Conservation (phyloP, 2,113 vertebrate species). For the Pteropus alecto region DNA sequence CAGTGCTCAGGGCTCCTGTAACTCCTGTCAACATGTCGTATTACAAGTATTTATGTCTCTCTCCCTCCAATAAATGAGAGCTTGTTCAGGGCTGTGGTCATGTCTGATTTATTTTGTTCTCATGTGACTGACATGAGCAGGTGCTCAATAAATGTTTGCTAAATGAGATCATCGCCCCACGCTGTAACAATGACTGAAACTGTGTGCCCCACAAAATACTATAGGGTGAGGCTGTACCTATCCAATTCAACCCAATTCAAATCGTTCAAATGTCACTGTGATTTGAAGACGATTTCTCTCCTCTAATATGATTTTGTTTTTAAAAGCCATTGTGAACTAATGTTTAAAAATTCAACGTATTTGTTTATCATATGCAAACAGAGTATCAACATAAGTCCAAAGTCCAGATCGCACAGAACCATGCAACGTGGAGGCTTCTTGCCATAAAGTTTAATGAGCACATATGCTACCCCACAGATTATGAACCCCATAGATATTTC, state of each 20-base stretch:
- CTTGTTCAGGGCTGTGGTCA: neutral
- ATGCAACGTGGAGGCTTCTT: neutral
- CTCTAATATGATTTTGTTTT: neutral
- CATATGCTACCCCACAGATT: neutral
- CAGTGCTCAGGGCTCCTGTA: neutral
- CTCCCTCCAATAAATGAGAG: neutral
- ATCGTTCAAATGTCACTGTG: neutral
- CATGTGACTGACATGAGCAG: neutral
- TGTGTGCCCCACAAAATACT: neutral
- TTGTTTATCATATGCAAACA: neutral
- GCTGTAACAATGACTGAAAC: neutral
- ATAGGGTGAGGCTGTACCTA: neutral
- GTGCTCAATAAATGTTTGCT: constrained; percentile 6
- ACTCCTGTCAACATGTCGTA: neutral
- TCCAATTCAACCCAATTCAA: neutral
- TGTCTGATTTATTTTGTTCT: neutral
- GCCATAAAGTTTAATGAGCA: neutral
- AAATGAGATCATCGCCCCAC: neutral
- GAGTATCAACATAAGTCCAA: neutral
- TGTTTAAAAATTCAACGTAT: neutral
- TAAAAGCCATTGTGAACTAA: neutral
- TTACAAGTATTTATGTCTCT: neutral
- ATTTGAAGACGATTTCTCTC: neutral
- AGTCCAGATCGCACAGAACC: neutral
- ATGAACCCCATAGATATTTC: neutral